Evolutionary conservation across 2,797 vertebrate species (phyloP).

Genomic region (Rhabdophis nuchalis): DNA sequence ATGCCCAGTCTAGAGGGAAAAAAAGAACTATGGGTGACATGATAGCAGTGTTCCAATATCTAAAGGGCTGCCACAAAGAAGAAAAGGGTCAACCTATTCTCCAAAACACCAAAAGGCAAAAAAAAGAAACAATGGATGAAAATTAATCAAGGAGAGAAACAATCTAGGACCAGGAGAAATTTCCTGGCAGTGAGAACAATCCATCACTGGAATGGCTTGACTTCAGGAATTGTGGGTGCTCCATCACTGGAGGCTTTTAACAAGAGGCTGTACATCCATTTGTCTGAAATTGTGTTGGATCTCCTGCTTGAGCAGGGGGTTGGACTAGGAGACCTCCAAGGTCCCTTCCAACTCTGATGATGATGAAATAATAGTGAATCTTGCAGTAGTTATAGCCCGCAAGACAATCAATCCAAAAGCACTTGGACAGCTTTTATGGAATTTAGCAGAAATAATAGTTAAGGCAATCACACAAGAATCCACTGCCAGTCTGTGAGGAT

Average conservation of each 20-base stretch:
- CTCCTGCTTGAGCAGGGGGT: neutral
- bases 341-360: neutral
- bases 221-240: neutral
- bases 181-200: neutral
- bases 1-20: neutral
- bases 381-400: neutral
- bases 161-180: neutral
- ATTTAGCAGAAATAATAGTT: neutral
- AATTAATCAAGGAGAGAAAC: neutral
- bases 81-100: neutral
- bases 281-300: neutral
- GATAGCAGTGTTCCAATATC: neutral
- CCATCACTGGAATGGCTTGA: neutral
- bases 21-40: neutral
- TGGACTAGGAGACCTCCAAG: neutral
- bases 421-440: neutral
- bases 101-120: neutral
- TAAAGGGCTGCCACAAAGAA: neutral
- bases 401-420: neutral
- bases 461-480: neutral
- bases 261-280: neutral
- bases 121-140: neutral
- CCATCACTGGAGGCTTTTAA: neutral
- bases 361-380: neutral
- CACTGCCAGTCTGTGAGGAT: neutral